Evolutionary conservation across 2,113 vertebrate species (phyloP).

Genomic region (Addax nasomaculatus): DNA sequence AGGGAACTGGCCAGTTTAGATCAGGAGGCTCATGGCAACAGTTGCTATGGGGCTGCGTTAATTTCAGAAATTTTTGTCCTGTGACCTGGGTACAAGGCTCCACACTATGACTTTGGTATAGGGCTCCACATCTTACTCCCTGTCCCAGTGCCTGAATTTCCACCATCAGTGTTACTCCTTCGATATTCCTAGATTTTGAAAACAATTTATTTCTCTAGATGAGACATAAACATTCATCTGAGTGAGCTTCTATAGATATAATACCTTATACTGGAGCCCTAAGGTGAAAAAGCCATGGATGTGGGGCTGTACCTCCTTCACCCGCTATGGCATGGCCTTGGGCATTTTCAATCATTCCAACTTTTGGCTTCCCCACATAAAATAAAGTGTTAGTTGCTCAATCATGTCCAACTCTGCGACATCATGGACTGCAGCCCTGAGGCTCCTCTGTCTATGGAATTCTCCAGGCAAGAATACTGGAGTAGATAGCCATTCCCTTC

Average conservation of each 20-base stretch:
- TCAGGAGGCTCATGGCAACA: background rate
- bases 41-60: background rate
- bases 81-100: background rate
- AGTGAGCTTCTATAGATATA: background rate
- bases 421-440: background rate
- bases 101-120: background rate
- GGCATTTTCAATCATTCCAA: background rate
- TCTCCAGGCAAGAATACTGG: background rate
- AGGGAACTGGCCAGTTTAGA: background rate
- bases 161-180: background rate
- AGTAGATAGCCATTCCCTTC: background rate
- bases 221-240: too few relatives aligned
- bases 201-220: background rate
- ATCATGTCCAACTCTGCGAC: fast-evolving
- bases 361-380: background rate
- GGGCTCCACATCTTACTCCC: background rate
- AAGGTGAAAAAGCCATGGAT: too few relatives aligned
- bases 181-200: background rate
- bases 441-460: background rate
- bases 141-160: background rate
- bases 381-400: background rate
- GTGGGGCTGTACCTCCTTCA: background rate
- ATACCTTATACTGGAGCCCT: background rate
- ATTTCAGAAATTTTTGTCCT: background rate
- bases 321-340: fast-evolving